These are phyloP conservation scores for Trachelus tabidus DNA, from an alignment of 2,888 invertebrate genomes.

Conservation along the genomic window DNA sequence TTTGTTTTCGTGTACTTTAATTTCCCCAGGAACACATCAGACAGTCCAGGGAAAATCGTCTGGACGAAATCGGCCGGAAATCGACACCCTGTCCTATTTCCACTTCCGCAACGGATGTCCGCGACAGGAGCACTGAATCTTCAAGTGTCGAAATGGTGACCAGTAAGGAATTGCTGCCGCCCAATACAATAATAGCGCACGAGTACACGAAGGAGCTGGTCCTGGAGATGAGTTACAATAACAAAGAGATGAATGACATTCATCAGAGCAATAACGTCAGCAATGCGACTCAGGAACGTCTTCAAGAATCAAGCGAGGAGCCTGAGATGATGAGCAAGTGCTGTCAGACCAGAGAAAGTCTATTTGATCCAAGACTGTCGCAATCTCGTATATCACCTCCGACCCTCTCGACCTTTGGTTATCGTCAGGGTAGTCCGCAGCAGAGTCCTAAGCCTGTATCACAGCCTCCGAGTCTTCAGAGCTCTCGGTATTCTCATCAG, in stretches of 20 bases:
- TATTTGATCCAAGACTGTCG: slow-evolving; percentile 70
- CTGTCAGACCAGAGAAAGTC: slow-evolving; percentile 86
- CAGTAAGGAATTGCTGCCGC: slow-evolving; percentile 53
- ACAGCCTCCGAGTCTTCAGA: slow-evolving; percentile 23
- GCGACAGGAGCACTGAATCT: slow-evolving; percentile 55
- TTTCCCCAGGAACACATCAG: slow-evolving; percentile 75
- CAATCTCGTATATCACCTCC: slow-evolving; percentile 53
- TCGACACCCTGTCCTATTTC: slow-evolving; percentile 54
- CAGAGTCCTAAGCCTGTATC: slow-evolving; percentile 20
- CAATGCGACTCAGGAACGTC: slow-evolving; percentile 61
- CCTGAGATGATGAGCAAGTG: slow-evolving; percentile 79
- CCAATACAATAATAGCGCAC: slow-evolving; percentile 42
- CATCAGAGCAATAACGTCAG: slow-evolving; percentile 64
- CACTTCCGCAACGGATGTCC: slow-evolving; percentile 49
- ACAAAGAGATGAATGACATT: slow-evolving; percentile 55
- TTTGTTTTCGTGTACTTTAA: background rate
- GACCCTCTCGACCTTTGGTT: slow-evolving; percentile 71
- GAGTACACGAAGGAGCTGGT: slow-evolving; percentile 50
- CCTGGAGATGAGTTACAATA: slow-evolving; percentile 49
- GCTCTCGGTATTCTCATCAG: slow-evolving; percentile 15
- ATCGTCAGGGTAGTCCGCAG: slow-evolving; percentile 48
- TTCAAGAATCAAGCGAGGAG: slow-evolving; percentile 60
- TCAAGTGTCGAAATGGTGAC: slow-evolving; percentile 57
- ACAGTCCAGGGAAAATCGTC: slow-evolving; percentile 82
- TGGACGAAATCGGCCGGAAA: slow-evolving; percentile 74